phyloP scores from a whole-genome alignment of 2,113 vertebrate species.

The Oenanthe melanoleuca region DNA sequence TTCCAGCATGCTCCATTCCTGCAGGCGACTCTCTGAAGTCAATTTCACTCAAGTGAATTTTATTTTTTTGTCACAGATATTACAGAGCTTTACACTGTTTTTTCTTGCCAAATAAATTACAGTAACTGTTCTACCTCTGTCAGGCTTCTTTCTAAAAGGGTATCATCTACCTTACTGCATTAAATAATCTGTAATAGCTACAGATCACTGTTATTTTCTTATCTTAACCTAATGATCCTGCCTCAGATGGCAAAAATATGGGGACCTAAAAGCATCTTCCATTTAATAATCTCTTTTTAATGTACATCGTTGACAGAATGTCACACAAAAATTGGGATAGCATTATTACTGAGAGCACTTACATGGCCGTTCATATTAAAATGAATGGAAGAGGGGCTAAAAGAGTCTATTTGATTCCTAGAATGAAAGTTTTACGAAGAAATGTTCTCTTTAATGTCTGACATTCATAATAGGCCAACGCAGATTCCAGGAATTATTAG shows the following conservation, averaged over 20 bases:
- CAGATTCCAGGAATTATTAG: conserved; percentile 46
- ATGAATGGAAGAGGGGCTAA: conserved; percentile 20
- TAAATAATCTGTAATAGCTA: conserved; percentile 65
- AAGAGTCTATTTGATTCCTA: conserved; percentile 14
- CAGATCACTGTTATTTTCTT: conserved; percentile 62
- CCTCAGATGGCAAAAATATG: conserved; percentile 43
- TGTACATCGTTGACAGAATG: conserved; percentile 35
- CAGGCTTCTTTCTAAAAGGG: conserved; percentile 61
- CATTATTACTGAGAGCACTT: conserved; percentile 52
- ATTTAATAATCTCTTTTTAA: conserved; percentile 58
- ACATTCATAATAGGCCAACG: conserved; percentile 4
- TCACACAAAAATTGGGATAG: conserved; percentile 41
- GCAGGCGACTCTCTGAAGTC: conserved; percentile 32
- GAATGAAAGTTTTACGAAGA: conserved; percentile 24
- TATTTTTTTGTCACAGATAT: conserved; percentile 44
- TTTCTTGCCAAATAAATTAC: conserved; percentile 49
- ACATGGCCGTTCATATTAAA: background rate
- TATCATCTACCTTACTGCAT: conserved; percentile 62
- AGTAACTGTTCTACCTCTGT: conserved; percentile 43
- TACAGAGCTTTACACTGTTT: conserved; percentile 14
- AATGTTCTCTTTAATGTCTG: conserved; percentile 16
- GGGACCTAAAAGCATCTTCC: conserved; percentile 54
- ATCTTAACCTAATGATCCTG: conserved; percentile 66
- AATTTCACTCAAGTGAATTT: conserved; percentile 45
- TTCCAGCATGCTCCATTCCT: conserved; percentile 9